These are phyloP conservation scores for Siphamia tubifer DNA, from an alignment of 2,113 vertebrate species.

Conservation along the genomic window DNA sequence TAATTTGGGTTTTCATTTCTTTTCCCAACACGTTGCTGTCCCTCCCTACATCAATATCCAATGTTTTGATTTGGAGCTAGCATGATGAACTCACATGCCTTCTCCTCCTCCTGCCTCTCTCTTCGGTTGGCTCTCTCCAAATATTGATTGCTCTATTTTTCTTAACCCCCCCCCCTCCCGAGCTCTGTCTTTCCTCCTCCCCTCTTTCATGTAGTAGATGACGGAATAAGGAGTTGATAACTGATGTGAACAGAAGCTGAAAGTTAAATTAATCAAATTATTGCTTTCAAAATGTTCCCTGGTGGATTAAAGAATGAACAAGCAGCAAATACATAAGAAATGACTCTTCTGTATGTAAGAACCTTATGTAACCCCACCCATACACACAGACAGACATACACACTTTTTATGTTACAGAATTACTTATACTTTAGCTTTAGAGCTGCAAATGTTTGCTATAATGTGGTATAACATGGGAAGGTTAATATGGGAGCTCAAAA, in stretches of 20 bases:
- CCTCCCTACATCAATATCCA: not conserved
- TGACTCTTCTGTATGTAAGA: constrained; percentile 91
- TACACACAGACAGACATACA: too few species aligned
- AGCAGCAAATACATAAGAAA: constrained; percentile 65
- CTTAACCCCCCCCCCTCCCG: constrained; percentile 7
- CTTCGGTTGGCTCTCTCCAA: constrained; percentile 28
- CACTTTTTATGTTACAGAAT: constrained; percentile 91
- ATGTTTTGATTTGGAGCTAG: constrained; percentile 40
- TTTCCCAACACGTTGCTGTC: constrained; percentile 26
- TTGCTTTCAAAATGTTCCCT: constrained; percentile 78
- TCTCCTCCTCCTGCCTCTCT: constrained; percentile 14
- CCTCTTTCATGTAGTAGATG: constrained; percentile 20
- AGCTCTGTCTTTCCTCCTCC: not conserved
- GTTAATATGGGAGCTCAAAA: constrained; percentile 74
- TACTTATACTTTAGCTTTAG: constrained; percentile 93
- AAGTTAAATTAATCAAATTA: constrained; percentile 44
- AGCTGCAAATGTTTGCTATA: constrained; percentile 92
- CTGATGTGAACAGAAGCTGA: constrained; percentile 14
- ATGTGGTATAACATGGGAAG: constrained; percentile 59
- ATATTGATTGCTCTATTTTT: constrained; percentile 47
- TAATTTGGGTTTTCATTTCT: constrained; percentile 19
- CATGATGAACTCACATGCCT: constrained; percentile 29
- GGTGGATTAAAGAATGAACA: constrained; percentile 83
- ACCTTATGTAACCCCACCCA: constrained; percentile 97
- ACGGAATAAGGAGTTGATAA: not conserved